These are phyloP conservation scores for Pelodiscus sinensis DNA, from an alignment of 2,113 vertebrate species.

Conservation along the genomic window DNA sequence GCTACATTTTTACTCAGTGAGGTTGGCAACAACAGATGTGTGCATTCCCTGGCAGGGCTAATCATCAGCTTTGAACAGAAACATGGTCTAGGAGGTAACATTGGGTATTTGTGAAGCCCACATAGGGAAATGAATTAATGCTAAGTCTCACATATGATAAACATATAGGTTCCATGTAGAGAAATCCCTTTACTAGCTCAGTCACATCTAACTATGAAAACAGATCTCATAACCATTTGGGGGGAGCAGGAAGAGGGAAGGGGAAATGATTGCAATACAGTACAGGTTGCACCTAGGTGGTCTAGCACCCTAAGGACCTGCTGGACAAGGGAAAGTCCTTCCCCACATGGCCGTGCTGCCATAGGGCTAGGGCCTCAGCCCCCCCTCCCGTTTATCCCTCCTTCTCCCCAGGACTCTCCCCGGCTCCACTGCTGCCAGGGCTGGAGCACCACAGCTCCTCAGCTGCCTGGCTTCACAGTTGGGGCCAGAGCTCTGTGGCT, in stretches of 20 bases:
- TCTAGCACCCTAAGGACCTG: too few species aligned
- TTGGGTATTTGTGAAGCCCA: neutral
- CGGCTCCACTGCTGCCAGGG: too few species aligned
- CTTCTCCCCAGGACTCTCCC: too few species aligned
- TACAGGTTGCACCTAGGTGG: too few species aligned
- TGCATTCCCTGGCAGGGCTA: conserved; percentile 56
- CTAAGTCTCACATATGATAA: conserved; percentile 20
- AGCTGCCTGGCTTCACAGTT: too few species aligned
- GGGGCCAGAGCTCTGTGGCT: too few species aligned
- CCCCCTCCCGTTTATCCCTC: too few species aligned
- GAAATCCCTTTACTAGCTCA: neutral
- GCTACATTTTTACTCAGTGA: conserved; percentile 55
- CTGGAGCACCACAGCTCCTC: too few species aligned
- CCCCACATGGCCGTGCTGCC: too few species aligned
- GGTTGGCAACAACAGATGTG: conserved; percentile 43
- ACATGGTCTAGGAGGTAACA: conserved; percentile 3
- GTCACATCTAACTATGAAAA: neutral
- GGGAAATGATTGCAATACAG: neutral
- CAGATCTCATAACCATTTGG: neutral
- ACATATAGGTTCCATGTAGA: neutral
- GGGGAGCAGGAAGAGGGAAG: neutral
- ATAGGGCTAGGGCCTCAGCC: too few species aligned
- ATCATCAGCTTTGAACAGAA: conserved; percentile 40
- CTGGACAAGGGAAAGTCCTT: too few species aligned
- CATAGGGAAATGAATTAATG: conserved; percentile 29